Evolutionary conservation across 1,140 invertebrate species (phyloP).

Genomic region (Danaus plexippus): DNA sequence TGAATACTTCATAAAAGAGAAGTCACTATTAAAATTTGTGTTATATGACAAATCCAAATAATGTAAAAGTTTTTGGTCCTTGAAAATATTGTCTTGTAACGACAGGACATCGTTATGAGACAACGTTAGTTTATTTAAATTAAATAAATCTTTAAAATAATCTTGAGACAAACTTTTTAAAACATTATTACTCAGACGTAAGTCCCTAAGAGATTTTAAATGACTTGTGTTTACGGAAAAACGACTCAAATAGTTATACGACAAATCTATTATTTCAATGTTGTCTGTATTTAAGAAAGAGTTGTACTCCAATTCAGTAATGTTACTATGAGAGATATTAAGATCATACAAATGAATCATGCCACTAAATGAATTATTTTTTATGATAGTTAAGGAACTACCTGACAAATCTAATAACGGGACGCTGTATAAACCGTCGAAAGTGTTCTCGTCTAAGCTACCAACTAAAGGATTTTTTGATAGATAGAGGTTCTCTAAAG

Average conservation of each 20-base stretch:
- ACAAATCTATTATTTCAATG: slow-evolving; percentile 40
- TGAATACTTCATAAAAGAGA: slow-evolving; percentile 12
- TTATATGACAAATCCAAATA: slow-evolving; percentile 37
- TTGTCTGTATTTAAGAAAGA: slow-evolving; percentile 32
- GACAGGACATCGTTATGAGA: slow-evolving; percentile 11
- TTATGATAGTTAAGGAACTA: slow-evolving; percentile 26
- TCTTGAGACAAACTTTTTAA: slow-evolving; percentile 22
- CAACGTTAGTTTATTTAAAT: slow-evolving; percentile 13
- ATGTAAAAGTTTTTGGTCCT: slow-evolving; percentile 20
- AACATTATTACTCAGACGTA: slow-evolving; percentile 41
- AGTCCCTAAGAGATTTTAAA: slow-evolving; percentile 24
- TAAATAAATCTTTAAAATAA: slow-evolving; percentile 12
- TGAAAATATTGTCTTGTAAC: slow-evolving; percentile 18
- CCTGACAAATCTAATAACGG: slow-evolving; percentile 38
- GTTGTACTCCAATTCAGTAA: slow-evolving; percentile 35
- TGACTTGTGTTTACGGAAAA: slow-evolving; percentile 35
- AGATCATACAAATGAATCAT: slow-evolving; percentile 37
- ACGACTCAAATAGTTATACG: slow-evolving; percentile 32
- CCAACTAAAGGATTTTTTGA: slow-evolving; percentile 34
- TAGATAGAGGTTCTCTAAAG: slow-evolving; percentile 33
- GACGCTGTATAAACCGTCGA: slow-evolving; percentile 32
- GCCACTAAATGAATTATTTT: slow-evolving; percentile 40
- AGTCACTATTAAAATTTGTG: slow-evolving; percentile 21
- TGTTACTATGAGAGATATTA: slow-evolving; percentile 37
- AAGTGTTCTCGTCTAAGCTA: slow-evolving; percentile 28